Evolutionary conservation across 2,888 invertebrate genomes (phyloP).

Genomic region (Uloborus plumipes): DNA sequence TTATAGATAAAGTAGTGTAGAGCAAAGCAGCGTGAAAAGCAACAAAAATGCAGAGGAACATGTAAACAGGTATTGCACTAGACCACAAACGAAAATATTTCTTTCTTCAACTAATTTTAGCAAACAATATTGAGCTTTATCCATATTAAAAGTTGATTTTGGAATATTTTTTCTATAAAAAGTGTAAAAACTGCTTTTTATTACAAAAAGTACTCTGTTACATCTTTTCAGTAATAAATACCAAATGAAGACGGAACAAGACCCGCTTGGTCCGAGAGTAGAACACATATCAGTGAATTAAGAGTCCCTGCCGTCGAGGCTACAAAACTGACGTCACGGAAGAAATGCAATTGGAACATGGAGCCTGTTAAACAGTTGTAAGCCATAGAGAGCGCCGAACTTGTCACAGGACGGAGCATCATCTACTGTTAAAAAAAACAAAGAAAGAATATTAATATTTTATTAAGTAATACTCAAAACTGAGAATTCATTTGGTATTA

Average conservation of each 20-base stretch:
- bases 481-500: no score
- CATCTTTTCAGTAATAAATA: not conserved
- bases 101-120: slow-evolving; percentile 1
- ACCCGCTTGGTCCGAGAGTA: slow-evolving; percentile 58
- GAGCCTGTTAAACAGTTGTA: slow-evolving; percentile 12
- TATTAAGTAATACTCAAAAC: no score
- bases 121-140: not conserved
- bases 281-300: slow-evolving; percentile 36
- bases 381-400: slow-evolving; percentile 4
- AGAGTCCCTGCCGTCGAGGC: slow-evolving; percentile 55
- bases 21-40: not conserved
- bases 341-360: slow-evolving; percentile 40
- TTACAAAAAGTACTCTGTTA: no score
- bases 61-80: slow-evolving; percentile 34
- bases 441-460: not conserved
- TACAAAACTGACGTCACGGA: slow-evolving; percentile 37
- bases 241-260: slow-evolving; percentile 41
- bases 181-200: no score
- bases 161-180: no score
- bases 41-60: slow-evolving; percentile 9
- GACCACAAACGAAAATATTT: slow-evolving; percentile 25
- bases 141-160: no score
- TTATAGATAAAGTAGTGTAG: not conserved
- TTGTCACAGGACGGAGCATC: slow-evolving; percentile 9
- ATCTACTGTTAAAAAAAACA: slow-evolving; percentile 29